phyloP scores from a whole-genome alignment of 2,113 vertebrate species.

The cat (Felis catus) region F.catus_Fca126_mat1.0 CM031417.1:114647501-114648000 shows the following conservation, averaged over 20 bases:
- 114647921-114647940: neutral
- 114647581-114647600: slow-evolving; percentile 34
- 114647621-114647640: slow-evolving; percentile 1
- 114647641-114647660: neutral
- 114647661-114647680: neutral
- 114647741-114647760: slow-evolving; percentile 7
- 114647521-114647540: too few relatives aligned
- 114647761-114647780: neutral
- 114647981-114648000: neutral
- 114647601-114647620: neutral
- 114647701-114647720: neutral
- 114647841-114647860: neutral
- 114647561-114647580: too few relatives aligned
- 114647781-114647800: neutral
- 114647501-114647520: too few relatives aligned
- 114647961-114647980: neutral
- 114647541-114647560: too few relatives aligned
- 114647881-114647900: neutral
- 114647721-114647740: neutral
- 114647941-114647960: neutral
- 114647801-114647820: neutral
- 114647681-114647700: slow-evolving; percentile 35
- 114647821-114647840: neutral
- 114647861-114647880: neutral
- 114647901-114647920: neutral